A percentile compares a stretch with the other conserved stretches of the same genome.
These are phyloP conservation scores for Troilus luridus DNA, from an alignment of 2,888 invertebrate genomes.

Conservation along the genomic window DNA sequence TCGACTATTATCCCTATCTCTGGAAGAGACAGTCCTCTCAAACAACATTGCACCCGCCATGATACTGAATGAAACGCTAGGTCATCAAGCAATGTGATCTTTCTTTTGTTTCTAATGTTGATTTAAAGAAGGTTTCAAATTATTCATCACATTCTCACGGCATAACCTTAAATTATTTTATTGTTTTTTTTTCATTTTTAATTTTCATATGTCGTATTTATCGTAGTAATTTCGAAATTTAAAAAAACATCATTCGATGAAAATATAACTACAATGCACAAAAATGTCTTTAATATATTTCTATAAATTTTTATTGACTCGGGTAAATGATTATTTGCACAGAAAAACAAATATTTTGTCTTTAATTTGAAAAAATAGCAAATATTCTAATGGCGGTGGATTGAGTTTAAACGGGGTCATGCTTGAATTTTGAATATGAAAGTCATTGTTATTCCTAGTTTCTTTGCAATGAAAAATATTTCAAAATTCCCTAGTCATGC, in stretches of 20 bases:
- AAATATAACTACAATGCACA: not conserved
- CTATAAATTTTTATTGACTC: not conserved
- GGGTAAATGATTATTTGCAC: not conserved
- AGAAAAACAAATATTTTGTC: not conserved
- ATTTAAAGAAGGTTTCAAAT: slow-evolving; percentile 12
- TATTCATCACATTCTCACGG: not conserved
- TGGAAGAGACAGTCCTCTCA: slow-evolving; percentile 84
- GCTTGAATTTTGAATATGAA: slow-evolving; percentile 37
- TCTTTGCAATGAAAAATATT: not conserved
- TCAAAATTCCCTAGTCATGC: not conserved
- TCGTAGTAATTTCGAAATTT: not conserved
- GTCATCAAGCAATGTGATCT: slow-evolving; percentile 59
- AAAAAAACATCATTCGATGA: not conserved
- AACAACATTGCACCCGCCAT: slow-evolving; percentile 95
- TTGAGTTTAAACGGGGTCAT: slow-evolving; percentile 3
- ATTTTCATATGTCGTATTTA: not conserved
- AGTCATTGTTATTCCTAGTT: slow-evolving; percentile 19
- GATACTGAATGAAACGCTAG: slow-evolving; percentile 66
- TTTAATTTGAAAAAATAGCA: not conserved
- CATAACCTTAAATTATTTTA: slow-evolving; percentile 35
- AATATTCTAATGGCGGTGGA: not conserved
- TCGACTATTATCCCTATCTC: slow-evolving; percentile 84
- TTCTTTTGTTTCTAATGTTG: slow-evolving; percentile 53
- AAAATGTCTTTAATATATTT: not conserved
- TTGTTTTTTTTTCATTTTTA: slow-evolving; percentile 22